Evolutionary conservation across 2,797 vertebrate genomes (phyloP).

Genomic region (Pempheris klunzingeri): DNA sequence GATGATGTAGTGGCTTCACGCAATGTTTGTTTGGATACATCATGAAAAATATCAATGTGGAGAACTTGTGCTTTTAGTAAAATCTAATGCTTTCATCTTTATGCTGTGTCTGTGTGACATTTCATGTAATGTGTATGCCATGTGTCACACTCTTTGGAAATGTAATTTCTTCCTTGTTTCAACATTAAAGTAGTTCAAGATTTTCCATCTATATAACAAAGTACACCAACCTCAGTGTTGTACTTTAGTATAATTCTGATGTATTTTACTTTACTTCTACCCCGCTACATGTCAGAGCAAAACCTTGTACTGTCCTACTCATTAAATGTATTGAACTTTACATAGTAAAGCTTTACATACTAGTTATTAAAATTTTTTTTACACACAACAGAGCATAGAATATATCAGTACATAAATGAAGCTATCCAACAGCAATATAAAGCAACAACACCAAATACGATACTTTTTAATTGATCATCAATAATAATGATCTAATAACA

Average conservation of each 20-base stretch:
- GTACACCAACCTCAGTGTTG: not conserved
- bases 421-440: not conserved
- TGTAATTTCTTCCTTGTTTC: not conserved
- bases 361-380: too few species aligned
- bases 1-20: conserved; percentile 51
- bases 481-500: not conserved
- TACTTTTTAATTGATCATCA: not conserved
- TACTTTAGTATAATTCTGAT: not conserved
- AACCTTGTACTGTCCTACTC: not conserved
- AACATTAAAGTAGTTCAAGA: not conserved
- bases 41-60: conserved; percentile 42
- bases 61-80: not conserved
- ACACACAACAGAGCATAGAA: too few species aligned
- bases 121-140: not conserved
- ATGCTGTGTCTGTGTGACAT: conserved; percentile 1
- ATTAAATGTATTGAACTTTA: not conserved
- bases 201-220: not conserved
- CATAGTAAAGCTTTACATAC: too few species aligned
- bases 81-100: conserved; percentile 10
- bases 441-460: not conserved
- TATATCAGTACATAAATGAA: too few species aligned
- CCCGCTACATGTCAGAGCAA: not conserved
- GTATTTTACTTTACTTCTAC: not conserved
- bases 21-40: conserved; percentile 59
- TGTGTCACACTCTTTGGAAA: conserved; percentile 33